These are phyloP conservation scores for Maconellicoccus hirsutus DNA, from an alignment of 1,140 invertebrate genomes.

Conservation along the genomic window DNA sequence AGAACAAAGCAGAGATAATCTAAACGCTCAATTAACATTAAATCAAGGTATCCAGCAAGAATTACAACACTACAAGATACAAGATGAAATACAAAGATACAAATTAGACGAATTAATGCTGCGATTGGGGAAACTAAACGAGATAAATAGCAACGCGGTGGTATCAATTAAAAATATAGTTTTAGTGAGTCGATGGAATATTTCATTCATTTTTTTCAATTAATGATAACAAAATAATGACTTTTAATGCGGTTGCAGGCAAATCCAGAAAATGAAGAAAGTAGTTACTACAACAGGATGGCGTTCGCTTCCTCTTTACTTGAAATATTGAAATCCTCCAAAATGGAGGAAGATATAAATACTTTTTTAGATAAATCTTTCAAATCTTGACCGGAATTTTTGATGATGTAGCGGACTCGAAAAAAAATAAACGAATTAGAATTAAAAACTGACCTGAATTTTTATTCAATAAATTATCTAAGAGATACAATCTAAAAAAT, in stretches of 20 bases:
- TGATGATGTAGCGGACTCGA: too few relatives aligned
- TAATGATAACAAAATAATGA: background rate
- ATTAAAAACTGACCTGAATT: too few relatives aligned
- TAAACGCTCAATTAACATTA: background rate
- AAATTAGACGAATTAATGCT: background rate
- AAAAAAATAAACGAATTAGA: too few relatives aligned
- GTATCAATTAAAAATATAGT: background rate
- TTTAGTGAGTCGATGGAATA: background rate
- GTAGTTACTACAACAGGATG: background rate
- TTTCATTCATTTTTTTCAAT: background rate
- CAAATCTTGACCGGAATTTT: background rate
- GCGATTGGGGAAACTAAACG: background rate
- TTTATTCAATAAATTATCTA: too few relatives aligned
- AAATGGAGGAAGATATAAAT: slow-evolving; percentile 6
- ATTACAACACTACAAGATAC: background rate
- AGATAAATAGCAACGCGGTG: background rate
- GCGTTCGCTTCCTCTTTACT: background rate
- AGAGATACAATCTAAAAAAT: too few relatives aligned
- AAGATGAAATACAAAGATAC: background rate
- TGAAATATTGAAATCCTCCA: background rate
- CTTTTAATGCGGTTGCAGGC: background rate
- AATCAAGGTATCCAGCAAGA: background rate
- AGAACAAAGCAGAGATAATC: background rate
- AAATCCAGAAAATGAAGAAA: background rate
- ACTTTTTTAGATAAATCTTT: background rate